phyloP scores from a whole-genome alignment of 30 jellyfish, hydroid and myxozoan genomes.

The Hydractinia symbiolongicarpus region DNA sequence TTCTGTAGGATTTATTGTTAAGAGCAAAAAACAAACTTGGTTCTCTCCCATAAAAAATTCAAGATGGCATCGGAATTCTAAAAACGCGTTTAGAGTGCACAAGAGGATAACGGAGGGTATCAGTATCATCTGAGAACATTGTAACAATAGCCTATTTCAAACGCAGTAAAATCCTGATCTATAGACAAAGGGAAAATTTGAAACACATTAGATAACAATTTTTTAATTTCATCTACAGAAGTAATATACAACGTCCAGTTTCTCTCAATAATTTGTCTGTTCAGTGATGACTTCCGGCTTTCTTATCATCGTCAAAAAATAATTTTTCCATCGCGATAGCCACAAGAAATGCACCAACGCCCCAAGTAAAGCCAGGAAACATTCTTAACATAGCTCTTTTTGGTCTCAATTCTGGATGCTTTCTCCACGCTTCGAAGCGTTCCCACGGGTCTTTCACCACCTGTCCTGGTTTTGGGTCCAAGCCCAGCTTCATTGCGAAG shows the following conservation, averaged over 20 bases:
- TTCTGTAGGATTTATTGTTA: no score
- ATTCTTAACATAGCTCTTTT: slow-evolving; percentile 30
- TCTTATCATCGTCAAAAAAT: slow-evolving; percentile 59
- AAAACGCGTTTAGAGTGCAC: no score
- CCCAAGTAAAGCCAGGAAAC: slow-evolving; percentile 86
- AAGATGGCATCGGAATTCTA: no score
- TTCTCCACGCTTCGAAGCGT: slow-evolving; percentile 94
- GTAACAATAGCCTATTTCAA: no score
- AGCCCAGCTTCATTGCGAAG: not conserved
- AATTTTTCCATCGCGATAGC: slow-evolving; percentile 60
- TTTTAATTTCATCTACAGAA: not conserved
- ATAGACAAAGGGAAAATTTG: not conserved
- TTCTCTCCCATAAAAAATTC: no score
- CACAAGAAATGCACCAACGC: slow-evolving; percentile 76
- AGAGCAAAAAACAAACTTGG: no score
- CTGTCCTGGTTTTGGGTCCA: slow-evolving; percentile 31
- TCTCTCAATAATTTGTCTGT: no score
- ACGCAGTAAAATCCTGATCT: no score
- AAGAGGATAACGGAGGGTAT: no score
- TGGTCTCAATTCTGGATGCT: slow-evolving; percentile 66
- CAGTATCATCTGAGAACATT: no score
- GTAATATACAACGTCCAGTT: no score
- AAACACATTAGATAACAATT: not conserved
- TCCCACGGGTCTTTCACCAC: slow-evolving; percentile 86
- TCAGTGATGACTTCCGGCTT: slow-evolving; percentile 43